These are phyloP conservation scores for Heliconius hermathena DNA, from an alignment of 1,140 invertebrate genomes.

Conservation along the genomic window DNA sequence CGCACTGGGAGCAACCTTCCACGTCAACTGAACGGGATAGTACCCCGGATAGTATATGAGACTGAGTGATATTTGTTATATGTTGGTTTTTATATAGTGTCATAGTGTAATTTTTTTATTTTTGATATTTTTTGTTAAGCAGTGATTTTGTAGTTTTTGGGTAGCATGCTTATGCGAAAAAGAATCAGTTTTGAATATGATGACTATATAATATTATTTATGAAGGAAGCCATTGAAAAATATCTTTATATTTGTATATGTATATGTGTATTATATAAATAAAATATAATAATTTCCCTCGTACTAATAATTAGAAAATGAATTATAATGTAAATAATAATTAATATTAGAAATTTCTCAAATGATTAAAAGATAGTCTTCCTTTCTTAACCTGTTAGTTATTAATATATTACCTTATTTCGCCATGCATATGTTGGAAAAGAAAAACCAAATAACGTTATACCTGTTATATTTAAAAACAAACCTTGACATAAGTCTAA, in stretches of 20 bases:
- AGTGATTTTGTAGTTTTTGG: not conserved
- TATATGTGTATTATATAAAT: not conserved
- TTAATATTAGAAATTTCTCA: not conserved
- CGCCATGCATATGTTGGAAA: too few relatives aligned
- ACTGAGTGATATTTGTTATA: not conserved
- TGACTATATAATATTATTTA: too few relatives aligned
- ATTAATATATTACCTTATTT: not conserved
- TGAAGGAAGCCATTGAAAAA: not conserved
- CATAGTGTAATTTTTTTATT: not conserved
- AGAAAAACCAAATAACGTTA: too few relatives aligned
- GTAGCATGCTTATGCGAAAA: too few relatives aligned
- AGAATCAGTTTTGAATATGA: too few relatives aligned
- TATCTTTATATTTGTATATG: not conserved
- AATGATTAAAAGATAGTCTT: not conserved
- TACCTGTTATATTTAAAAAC: too few relatives aligned
- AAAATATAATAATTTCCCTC: not conserved
- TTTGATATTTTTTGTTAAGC: not conserved
- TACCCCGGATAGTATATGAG: slow-evolving; percentile 70
- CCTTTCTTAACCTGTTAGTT: not conserved
- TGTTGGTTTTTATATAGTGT: not conserved
- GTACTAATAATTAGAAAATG: not conserved
- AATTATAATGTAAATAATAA: slow-evolving; percentile 7
- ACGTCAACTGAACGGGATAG: slow-evolving; percentile 67
- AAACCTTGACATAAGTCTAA: too few relatives aligned
- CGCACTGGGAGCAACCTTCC: slow-evolving; percentile 81